phyloP scores from a whole-genome alignment of 2,113 vertebrate genomes.

The Madoqua kirkii region DNA sequence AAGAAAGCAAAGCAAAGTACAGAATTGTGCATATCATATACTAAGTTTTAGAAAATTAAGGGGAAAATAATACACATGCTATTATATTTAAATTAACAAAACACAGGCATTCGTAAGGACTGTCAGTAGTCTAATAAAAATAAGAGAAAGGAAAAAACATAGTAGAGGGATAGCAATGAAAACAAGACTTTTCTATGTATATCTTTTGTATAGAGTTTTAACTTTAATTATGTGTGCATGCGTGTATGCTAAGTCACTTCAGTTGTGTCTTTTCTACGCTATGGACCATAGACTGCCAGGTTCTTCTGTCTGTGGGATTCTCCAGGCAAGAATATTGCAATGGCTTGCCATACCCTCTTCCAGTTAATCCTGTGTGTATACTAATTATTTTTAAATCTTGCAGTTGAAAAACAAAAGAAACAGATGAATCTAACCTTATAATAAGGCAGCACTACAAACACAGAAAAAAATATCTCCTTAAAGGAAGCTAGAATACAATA shows the following conservation, averaged over 20 bases:
- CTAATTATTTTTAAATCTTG: neutral
- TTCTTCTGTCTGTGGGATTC: neutral
- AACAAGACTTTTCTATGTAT: neutral
- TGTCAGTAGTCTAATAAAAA: neutral
- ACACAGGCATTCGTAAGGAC: neutral
- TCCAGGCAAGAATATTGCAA: neutral
- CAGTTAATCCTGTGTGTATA: neutral
- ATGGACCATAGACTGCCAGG: neutral
- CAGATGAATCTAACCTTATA: neutral
- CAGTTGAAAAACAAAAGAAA: neutral
- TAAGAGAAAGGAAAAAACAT: neutral
- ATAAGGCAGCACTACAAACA: neutral
- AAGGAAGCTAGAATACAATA: neutral
- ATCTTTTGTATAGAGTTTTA: neutral
- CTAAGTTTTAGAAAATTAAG: neutral
- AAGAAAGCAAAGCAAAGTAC: neutral
- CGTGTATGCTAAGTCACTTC: neutral
- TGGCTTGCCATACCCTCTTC: neutral
- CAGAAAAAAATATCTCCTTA: neutral
- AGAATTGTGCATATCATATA: neutral
- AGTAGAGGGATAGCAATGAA: neutral
- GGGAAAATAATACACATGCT: neutral
- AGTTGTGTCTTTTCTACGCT: neutral
- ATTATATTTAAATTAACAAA: neutral
- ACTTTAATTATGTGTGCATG: neutral